Percentiles rank a stretch among this genome's conserved stretches.
Conservation (phyloP, 2,113 vertebrate species). For the Notarius lentiginosus region DNA sequence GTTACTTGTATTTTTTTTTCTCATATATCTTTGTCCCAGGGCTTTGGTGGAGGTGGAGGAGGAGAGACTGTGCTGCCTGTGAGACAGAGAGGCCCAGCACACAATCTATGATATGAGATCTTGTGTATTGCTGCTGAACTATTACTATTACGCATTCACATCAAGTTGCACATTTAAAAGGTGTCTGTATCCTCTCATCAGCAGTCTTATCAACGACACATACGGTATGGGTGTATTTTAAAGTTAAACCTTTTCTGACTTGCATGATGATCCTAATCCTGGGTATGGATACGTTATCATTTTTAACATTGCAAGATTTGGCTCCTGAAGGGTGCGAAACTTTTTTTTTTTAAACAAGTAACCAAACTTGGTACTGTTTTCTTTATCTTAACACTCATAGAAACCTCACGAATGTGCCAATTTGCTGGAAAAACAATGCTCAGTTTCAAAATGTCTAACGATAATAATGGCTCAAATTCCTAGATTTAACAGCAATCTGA, state of each 20-base stretch:
- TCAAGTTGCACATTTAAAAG: background rate
- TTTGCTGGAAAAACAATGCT: background rate
- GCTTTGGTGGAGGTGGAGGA: slow-evolving; percentile 70
- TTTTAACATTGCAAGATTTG: background rate
- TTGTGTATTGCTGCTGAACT: slow-evolving; percentile 46
- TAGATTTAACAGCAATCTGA: background rate
- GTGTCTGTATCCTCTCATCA: no score
- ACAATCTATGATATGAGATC: slow-evolving; percentile 9
- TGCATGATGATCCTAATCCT: background rate
- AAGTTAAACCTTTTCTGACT: background rate
- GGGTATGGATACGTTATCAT: background rate
- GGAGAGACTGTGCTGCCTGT: slow-evolving; percentile 62
- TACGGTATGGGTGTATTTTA: background rate
- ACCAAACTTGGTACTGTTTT: background rate
- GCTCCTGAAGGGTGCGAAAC: background rate
- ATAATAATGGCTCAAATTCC: background rate
- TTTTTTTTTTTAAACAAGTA: background rate
- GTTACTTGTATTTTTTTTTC: background rate
- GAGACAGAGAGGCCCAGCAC: slow-evolving; percentile 33
- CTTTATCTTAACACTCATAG: background rate
- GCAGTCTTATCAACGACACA: background rate
- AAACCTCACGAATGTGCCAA: background rate
- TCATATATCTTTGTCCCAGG: slow-evolving; percentile 56
- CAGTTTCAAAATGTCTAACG: background rate
- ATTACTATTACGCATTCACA: background rate